A percentile compares a stretch with the other conserved stretches of the same genome.
These are phyloP conservation scores for Brachionus koreanus DNA, from an alignment of 1,140 invertebrate genomes.

Conservation along the genomic window DNA sequence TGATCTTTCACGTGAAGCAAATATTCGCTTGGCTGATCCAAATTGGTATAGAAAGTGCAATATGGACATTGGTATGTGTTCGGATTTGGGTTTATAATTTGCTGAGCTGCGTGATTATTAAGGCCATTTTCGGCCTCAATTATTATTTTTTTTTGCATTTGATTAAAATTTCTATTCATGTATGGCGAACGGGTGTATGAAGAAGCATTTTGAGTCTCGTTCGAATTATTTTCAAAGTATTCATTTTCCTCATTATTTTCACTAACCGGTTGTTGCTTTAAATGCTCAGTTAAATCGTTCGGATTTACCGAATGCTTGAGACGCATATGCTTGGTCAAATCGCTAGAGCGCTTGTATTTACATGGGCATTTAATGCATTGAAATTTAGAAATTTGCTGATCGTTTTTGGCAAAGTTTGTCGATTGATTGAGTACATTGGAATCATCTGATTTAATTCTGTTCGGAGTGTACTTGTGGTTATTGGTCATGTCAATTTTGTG, in stretches of 20 bases:
- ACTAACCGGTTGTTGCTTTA: neutral
- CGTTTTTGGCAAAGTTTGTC: slow-evolving; percentile 28
- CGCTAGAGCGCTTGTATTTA: slow-evolving; percentile 40
- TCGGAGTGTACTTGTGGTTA: slow-evolving; percentile 15
- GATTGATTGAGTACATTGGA: slow-evolving; percentile 34
- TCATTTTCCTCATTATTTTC: slow-evolving; percentile 26
- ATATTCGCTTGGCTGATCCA: neutral
- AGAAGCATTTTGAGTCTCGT: neutral
- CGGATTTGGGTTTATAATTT: neutral
- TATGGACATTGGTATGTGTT: slow-evolving; percentile 41
- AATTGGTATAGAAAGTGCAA: neutral
- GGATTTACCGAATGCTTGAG: slow-evolving; percentile 16
- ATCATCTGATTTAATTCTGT: slow-evolving; percentile 2
- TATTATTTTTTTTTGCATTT: slow-evolving; percentile 29
- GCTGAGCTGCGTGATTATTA: neutral
- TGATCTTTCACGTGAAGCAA: slow-evolving; percentile 7
- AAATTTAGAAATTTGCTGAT: neutral
- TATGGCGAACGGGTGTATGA: neutral
- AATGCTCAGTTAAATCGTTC: neutral
- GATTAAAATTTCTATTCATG: slow-evolving; percentile 32
- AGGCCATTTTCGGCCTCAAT: neutral
- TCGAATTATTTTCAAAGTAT: neutral
- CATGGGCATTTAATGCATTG: slow-evolving; percentile 39
- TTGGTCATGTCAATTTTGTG: slow-evolving; percentile 40
- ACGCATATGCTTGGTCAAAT: slow-evolving; percentile 43